Percentiles rank a stretch among this genome's conserved stretches.
Evolutionary conservation across 2,797 vertebrate species (phyloP).

Genomic region (Malacoraja senta): DNA sequence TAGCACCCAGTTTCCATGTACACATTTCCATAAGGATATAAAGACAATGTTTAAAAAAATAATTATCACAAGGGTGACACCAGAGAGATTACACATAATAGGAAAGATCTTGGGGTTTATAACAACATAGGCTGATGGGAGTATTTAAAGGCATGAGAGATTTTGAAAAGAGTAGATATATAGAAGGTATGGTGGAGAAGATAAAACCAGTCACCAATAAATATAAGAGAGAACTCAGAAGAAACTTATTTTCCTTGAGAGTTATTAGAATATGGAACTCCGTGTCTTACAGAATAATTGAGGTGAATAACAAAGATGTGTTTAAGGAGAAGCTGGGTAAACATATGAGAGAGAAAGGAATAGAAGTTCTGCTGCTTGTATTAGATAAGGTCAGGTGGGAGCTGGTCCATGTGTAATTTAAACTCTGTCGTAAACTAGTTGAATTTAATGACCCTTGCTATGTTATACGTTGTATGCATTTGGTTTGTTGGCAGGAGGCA

Average conservation of each 20-base stretch:
- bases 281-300: neutral
- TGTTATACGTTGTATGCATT: neutral
- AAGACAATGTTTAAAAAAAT: neutral
- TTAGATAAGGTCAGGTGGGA: neutral
- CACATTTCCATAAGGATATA: neutral
- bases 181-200: neutral
- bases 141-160: neutral
- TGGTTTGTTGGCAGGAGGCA: too few species aligned
- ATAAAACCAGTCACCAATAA: neutral
- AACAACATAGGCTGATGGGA: too few species aligned
- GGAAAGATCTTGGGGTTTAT: neutral
- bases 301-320: neutral
- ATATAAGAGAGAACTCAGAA: neutral
- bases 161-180: neutral
- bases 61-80: neutral
- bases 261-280: neutral
- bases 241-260: neutral
- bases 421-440: neutral
- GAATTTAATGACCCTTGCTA: neutral
- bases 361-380: neutral
- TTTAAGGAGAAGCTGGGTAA: neutral
- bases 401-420: neutral
- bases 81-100: neutral
- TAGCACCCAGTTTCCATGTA: neutral
- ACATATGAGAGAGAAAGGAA: neutral